Evolutionary conservation across 2,888 invertebrate species (phyloP).

Genomic region (Lissocephala sabroskyi): DNA sequence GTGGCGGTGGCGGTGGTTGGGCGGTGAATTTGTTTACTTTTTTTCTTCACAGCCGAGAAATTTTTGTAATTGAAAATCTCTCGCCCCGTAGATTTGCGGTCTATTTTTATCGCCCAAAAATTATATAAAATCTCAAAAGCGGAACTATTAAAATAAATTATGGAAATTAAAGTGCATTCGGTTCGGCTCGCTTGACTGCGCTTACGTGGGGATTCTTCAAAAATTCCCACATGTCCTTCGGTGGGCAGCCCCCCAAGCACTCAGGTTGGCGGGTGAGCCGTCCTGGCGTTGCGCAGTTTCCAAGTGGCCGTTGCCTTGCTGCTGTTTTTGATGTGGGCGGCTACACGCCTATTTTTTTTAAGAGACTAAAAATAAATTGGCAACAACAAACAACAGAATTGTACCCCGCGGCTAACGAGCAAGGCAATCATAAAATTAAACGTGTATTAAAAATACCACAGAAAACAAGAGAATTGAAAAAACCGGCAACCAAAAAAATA

Average conservation of each 20-base stretch:
- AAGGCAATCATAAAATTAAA: constrained; percentile 37
- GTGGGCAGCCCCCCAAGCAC: too few relatives aligned
- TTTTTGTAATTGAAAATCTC: constrained; percentile 37
- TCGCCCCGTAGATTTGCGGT: constrained; percentile 1
- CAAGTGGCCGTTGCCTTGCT: constrained; percentile 33
- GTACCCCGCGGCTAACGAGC: constrained; percentile 3
- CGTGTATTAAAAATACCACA: constrained; percentile 40
- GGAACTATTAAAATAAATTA: constrained; percentile 65
- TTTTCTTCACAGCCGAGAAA: constrained; percentile 20
- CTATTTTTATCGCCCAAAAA: constrained; percentile 39
- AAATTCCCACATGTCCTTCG: too few relatives aligned
- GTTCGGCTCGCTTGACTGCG: constrained; percentile 1
- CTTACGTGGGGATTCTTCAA: too few relatives aligned
- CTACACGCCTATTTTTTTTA: constrained; percentile 39
- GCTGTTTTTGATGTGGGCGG: constrained; percentile 32
- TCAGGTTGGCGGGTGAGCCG: too few relatives aligned
- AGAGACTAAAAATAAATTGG: constrained; percentile 38
- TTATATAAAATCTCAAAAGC: constrained; percentile 37
- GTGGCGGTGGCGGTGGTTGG: too few relatives aligned
- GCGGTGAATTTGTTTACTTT: constrained; percentile 36
- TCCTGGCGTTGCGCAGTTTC: constrained; percentile 35
- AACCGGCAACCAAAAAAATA: background rate
- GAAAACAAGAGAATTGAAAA: constrained; percentile 19
- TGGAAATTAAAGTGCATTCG: constrained; percentile 30
- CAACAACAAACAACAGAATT: background rate